Percentiles rank a stretch among this genome's conserved stretches.
Evolutionary conservation across 2,888 invertebrate genomes (phyloP).

Genomic region (Orchesella flavescens): DNA sequence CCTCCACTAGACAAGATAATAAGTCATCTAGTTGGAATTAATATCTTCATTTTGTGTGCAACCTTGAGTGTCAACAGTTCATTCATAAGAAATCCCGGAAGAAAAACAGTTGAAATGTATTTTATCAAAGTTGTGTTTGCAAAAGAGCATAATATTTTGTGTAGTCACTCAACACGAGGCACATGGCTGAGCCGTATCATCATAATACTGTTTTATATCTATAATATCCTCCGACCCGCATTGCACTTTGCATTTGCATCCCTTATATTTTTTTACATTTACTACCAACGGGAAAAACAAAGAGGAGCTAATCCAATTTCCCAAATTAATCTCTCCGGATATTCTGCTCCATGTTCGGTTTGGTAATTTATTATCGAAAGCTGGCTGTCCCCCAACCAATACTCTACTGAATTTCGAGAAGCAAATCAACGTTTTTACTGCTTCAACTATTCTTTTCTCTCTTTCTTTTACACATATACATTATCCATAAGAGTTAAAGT

Average conservation of each 20-base stretch:
- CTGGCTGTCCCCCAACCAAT: constrained; percentile 1
- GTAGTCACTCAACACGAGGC: neutral
- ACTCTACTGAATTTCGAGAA: neutral
- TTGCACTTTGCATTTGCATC: neutral
- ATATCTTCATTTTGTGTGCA: neutral
- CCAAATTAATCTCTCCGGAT: constrained; percentile 12
- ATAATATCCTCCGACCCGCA: too few relatives aligned
- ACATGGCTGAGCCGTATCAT: neutral
- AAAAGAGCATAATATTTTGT: neutral
- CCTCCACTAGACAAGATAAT: neutral
- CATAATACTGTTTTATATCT: too few relatives aligned
- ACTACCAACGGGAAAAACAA: neutral
- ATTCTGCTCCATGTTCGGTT: neutral
- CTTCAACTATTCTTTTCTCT: neutral
- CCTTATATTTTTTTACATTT: neutral
- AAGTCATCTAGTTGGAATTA: neutral
- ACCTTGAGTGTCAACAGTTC: constrained; percentile 19
- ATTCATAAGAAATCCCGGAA: constrained; percentile 21
- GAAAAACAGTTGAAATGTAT: neutral
- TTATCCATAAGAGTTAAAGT: neutral
- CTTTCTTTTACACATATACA: neutral
- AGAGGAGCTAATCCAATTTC: constrained; percentile 5
- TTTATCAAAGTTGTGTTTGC: neutral
- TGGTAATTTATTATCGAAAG: constrained; percentile 5
- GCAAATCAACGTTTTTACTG: constrained; percentile 3